Evolutionary conservation across 2,888 invertebrate genomes (phyloP), one percentile per base, ranked within the genome.

Genomic region (Selenia dentaria): DNA sequence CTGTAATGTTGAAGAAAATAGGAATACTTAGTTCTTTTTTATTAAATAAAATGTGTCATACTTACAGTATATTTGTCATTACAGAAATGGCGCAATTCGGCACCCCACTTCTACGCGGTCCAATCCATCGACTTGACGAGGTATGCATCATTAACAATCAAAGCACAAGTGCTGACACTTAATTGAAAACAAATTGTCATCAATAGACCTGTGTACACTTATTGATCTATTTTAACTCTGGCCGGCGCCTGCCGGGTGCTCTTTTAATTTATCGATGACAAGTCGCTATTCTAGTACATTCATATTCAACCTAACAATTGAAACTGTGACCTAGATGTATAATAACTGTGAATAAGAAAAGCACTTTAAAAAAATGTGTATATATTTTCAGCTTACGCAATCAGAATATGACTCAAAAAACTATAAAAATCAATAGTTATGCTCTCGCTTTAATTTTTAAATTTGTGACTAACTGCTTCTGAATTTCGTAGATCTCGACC

Each of bases 71-170:
- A 26, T 31, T 38, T 31, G 37, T 65, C 64, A 55, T 89, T 89
- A 55, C 88, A 90, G 90, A 88, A 88, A 81, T 90, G 90, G 90
- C 79, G 90, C 51, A 84, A 88, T 58, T 88, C 89, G 9, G 85
- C 88, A 43, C 88, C 85, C 3, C 80, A 74, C 59, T 90, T 90
- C 70, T 90, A 90, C 64, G 82, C 89, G 22, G 76, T 81, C 27
- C 89, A 90, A 61, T 81, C 86, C 31, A 68, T 87, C 51, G 90
- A 89, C 59, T 75, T 83, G 72, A 34, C 38, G 26, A 86, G 89
- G 89, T 89, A 80, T 67, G 69, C 64, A 64, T 56, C 51, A 54
- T 51, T 51, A 33, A 32, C 37, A 56, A 60, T 61, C 48, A 61
- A 60, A 67, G 68, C 68, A 65, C 47, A 58, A 59, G 54, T 51